Percentiles rank a stretch among this genome's conserved stretches.
Conservation (phyloP, 2,797 vertebrate genomes). For the Xenops minutus region DNA sequence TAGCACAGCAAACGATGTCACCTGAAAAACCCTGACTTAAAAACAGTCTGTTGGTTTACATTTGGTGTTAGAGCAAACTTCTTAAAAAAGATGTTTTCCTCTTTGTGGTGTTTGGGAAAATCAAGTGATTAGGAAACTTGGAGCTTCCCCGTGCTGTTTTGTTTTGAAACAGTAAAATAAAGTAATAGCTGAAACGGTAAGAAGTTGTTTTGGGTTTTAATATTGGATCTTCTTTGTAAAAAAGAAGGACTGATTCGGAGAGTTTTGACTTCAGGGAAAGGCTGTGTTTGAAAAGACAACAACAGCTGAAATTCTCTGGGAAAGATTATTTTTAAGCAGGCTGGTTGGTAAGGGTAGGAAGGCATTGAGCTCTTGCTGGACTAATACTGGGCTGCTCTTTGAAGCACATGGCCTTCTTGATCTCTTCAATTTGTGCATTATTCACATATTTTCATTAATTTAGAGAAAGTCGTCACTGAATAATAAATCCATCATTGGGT, state of each 20-base stretch:
- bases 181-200: not conserved
- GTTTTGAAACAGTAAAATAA: not conserved
- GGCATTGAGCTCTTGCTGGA: not conserved
- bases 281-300: not conserved
- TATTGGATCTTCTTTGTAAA: not conserved
- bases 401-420: constrained; percentile 4
- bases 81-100: not conserved
- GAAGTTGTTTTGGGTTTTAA: not conserved
- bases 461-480: constrained; percentile 4
- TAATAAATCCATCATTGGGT: constrained; percentile 48
- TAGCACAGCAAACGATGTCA: not conserved
- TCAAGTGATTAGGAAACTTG: not conserved
- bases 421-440: constrained; percentile 21
- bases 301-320: not conserved
- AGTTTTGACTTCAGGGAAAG: not conserved
- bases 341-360: not conserved
- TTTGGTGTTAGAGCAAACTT: not conserved
- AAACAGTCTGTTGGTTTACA: not conserved
- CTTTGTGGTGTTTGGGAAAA: not conserved
- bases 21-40: not conserved
- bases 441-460: constrained; percentile 48
- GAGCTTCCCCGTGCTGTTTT: not conserved
- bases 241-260: not conserved
- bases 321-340: not conserved
- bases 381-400: not conserved